Evolutionary conservation across 2,888 invertebrate genomes (phyloP), one percentile per base, ranked within the genome.

Genomic region (Polyploca ridens): DNA sequence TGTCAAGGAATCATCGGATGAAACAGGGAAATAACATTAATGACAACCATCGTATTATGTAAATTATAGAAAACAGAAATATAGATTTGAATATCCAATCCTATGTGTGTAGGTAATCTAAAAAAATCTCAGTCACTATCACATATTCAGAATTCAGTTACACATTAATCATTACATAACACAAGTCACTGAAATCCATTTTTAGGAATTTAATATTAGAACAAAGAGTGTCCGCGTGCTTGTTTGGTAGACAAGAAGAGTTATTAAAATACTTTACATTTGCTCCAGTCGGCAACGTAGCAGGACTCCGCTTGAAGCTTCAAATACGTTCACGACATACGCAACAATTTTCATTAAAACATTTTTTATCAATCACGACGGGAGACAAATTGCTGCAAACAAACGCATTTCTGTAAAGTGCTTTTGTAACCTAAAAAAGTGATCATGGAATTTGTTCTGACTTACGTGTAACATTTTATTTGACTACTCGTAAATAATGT

Each of bases 191-290:
- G 14, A 65, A 74, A 74, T 73, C 69, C 67, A 73, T 76, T 76
- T 69, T 73, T 70, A 66, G 66, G 77, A 83, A 84, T 85, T 84
- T 82, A 76, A 86, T 84, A 77, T 78, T 62, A 68, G 64, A 65
- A 68, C 70, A 70, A 70, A 66, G 64, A 63, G 66, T 66, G 62
- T 69, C 61, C 63, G 72, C 70, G 71, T 76, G 72, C 73, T 72
- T 76, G 69, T 71, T 77, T 67, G 67, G 78, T 70, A 74, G 73
- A 78, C 76, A 81, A 81, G 72, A 75, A 72, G 77, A 83, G 77
- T 87, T 85, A 86, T 88, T 86, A 85, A 89, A 89, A 90, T 89
- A 86, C 85, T 88, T 89, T 76, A 75, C 71, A 79, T 83, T 74
- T 81, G 72, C 76, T 75, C 64, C 66, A 75, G 67, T 73, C 68